Evolutionary conservation across 2,797 vertebrate species (phyloP), one percentile per base, ranked within the genome.

Genomic region (Pseudochromis fuscus): DNA sequence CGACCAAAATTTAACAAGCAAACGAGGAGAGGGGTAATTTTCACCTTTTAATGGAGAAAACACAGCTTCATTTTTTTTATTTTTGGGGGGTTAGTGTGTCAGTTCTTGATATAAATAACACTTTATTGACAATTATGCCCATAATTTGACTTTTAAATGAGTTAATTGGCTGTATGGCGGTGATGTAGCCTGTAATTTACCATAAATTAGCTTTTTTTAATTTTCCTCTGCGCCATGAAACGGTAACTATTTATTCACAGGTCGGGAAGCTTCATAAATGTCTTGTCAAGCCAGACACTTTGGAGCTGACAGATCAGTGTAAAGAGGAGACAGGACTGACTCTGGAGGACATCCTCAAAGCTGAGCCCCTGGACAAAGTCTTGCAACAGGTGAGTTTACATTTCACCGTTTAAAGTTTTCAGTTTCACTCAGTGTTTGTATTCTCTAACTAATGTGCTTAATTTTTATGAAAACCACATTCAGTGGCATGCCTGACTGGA

Each of bases 201-300:
- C 11, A 28, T 66, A 31, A 56, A 27, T 51, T 30, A 35, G 28
- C n/a, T 11, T 10, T 37, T 45, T n/a, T 21, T 49, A 7, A 19
- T n/a, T 57, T 10, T 37, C 19, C 65, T 69, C 48, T 78, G 56
- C 64, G 48, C 78, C 85, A 52, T 94, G 86, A 93, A 89, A 88
- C 68, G 38, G 31, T 84, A 57, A 75, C n/a, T n/a, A 76, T 86
- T 56, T 80, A 30, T 92, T 86, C 91, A 76, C 93, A 99, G 97
- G 96, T 97, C 70, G 97, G 97, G 51, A 95, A 97, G 5, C 92
- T 97, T 76, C 96, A 99, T 82, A 95, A 95, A 88, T 95, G 94
- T 83, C 87, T 97, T 72, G 95, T 97, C 75, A 96, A 96, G 90
- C 96, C 96, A 21, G 97, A 98, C 91, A 93, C 93, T 56, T 87